Percentiles rank a stretch among this genome's conserved stretches.
Conservation (phyloP, 2,888 invertebrate species). For the Papilio elwesi region DNA sequence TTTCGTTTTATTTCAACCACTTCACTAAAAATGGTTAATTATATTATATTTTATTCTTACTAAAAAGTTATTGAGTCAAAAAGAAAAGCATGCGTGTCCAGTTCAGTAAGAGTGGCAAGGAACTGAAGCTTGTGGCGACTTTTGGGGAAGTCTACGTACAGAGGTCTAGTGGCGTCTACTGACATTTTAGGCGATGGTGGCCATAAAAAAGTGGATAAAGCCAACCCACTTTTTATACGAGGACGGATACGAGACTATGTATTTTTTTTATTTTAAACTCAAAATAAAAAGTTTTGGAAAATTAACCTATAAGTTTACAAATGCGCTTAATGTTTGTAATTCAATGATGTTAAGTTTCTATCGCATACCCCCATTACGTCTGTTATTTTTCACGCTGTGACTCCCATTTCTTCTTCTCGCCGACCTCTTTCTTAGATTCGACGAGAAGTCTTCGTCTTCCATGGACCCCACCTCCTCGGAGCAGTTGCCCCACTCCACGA, state of each 20-base stretch:
- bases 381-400: conserved; percentile 43
- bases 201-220: too few relatives aligned
- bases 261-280: too few relatives aligned
- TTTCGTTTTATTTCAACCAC: not conserved
- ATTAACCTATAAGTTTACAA: not conserved
- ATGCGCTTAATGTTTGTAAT: not conserved
- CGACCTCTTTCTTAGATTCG: conserved; percentile 54
- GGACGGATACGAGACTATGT: too few relatives aligned
- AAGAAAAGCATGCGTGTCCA: too few relatives aligned
- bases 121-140: too few relatives aligned
- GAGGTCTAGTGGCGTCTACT: too few relatives aligned
- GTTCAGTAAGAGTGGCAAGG: too few relatives aligned
- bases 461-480: conserved; percentile 53
- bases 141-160: too few relatives aligned
- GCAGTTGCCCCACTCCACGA: conserved; percentile 46
- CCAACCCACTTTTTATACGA: too few relatives aligned
- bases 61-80: too few relatives aligned
- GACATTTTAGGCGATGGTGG: too few relatives aligned
- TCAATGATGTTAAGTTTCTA: conserved; percentile 3
- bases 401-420: conserved; percentile 48
- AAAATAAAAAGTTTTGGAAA: too few relatives aligned
- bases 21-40: not conserved
- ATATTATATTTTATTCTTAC: not conserved
- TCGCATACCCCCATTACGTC: conserved; percentile 47
- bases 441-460: conserved; percentile 60